Evolutionary conservation across 2,797 vertebrate genomes (phyloP).

Genomic region (Phalanger gymnotis): DNA sequence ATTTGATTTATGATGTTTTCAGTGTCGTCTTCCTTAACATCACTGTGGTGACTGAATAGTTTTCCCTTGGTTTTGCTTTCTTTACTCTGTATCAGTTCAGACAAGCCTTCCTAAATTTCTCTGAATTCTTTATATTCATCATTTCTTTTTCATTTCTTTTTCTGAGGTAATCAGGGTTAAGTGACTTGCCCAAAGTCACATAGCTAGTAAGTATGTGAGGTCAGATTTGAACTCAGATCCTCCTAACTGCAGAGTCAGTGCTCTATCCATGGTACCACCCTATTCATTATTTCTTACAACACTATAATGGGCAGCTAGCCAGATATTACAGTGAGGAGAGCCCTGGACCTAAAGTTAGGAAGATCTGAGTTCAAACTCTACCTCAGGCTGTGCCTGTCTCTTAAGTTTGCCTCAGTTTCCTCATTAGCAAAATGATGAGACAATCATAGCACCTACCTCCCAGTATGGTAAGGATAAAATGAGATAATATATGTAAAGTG

Average conservation of each 20-base stretch:
- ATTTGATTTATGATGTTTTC: not conserved
- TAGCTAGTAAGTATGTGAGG: not conserved
- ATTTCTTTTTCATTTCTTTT: not conserved
- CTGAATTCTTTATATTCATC: not conserved
- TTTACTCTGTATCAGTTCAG: not conserved
- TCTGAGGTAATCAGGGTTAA: not conserved
- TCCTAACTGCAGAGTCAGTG: not conserved
- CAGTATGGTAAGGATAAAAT: not conserved
- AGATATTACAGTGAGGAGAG: not conserved
- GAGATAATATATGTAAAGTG: not conserved
- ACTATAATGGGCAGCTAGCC: not conserved
- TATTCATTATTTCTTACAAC: not conserved
- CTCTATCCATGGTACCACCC: not conserved
- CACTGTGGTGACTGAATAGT: not conserved
- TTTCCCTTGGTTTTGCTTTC: not conserved
- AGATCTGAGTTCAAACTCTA: not conserved
- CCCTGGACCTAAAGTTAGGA: not conserved
- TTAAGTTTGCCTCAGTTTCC: not conserved
- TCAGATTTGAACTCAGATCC: not conserved
- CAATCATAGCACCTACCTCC: not conserved
- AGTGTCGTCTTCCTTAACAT: not conserved
- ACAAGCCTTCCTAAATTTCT: not conserved
- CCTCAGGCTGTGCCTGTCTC: not conserved
- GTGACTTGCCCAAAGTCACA: not conserved
- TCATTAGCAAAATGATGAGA: not conserved